Base-by-base conservation (phyloP, 2,888 invertebrate species). In the Drosophila parthenogenetica region DNA sequence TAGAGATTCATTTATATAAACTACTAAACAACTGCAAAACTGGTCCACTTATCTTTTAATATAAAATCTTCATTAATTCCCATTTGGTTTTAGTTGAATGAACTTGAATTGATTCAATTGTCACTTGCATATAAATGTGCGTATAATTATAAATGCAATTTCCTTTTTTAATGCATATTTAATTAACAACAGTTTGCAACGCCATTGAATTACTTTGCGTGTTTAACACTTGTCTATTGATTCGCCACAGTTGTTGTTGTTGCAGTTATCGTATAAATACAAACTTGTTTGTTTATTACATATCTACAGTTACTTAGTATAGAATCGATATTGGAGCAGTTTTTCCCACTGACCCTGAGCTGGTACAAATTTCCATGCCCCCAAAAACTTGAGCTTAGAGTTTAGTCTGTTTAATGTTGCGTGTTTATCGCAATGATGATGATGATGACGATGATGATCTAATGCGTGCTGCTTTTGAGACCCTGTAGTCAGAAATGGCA, bases 321-420 rank as follows among this genome's bases (percentile, higher is more conserved):
- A 71, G 42, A 82, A 82, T 82, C 88, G 62, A 87, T 82, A 76
- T 53, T 53, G 59, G 63, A 81, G 53, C 76, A 53, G 59, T 63
- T 66, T 10, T 29, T 11, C 35, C 45, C 63, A 57, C 43, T 81
- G 88, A 85, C 82, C 82, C 82, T 87, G 82, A 76, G 37, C 13
- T 42, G 39, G 19, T 51, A 49, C 51, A 49, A 42, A 48, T 43
- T 60, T 67, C 45, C 55, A 29, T 19, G 39, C 45, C 37, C 64
- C 58, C 37, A 32, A 48, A 74, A 77, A 77, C 22, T 55, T 42
- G 16, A 35, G 45, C 32, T 61, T 42, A 46, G 46, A 65, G 35
- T 53, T 35, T 35, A 13, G 11, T 35, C 13, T 35, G 11, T 13
- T 46, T 46, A 77, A 59, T 57, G 65, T 79, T 83, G 87, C 87